These are phyloP conservation scores for Antheraea pernyi DNA, from an alignment of 1,140 invertebrate species.

Conservation along the genomic window DNA sequence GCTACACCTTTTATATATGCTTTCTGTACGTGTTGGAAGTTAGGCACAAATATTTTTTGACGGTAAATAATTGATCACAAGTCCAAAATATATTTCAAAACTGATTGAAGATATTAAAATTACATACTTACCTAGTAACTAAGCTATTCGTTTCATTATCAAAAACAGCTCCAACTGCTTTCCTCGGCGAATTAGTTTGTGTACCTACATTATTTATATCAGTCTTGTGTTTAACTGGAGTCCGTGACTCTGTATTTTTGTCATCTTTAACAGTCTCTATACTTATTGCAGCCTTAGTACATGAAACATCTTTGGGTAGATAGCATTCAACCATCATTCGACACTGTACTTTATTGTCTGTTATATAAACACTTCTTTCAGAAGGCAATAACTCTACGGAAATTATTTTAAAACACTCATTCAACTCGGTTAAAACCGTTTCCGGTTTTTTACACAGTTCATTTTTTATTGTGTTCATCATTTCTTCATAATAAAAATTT, in stretches of 20 bases:
- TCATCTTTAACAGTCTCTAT: slow-evolving; percentile 71
- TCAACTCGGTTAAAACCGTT: slow-evolving; percentile 74
- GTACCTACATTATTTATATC: slow-evolving; percentile 69
- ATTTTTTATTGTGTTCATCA: slow-evolving; percentile 83
- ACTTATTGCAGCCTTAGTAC: slow-evolving; percentile 78
- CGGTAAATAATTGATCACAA: no score
- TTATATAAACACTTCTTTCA: slow-evolving; percentile 75
- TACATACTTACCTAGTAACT: slow-evolving; percentile 62
- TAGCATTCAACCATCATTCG: slow-evolving; percentile 78
- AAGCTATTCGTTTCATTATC: slow-evolving; percentile 51
- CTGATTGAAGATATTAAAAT: no score
- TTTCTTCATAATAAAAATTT: slow-evolving; percentile 88
- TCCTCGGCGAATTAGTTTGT: slow-evolving; percentile 51
- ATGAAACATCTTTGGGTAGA: slow-evolving; percentile 79
- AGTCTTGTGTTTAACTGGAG: slow-evolving; percentile 76
- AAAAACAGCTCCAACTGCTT: slow-evolving; percentile 29
- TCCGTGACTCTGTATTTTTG: slow-evolving; percentile 47
- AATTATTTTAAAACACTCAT: slow-evolving; percentile 72
- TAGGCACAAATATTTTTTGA: no score
- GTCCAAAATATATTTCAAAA: no score
- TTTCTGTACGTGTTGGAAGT: no score
- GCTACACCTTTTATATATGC: no score
- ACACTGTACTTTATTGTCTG: slow-evolving; percentile 81
- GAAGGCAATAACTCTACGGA: slow-evolving; percentile 67
- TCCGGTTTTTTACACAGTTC: slow-evolving; percentile 66